Base-by-base conservation (phyloP, 2,113 vertebrate genomes). In the Miniopterus natalensis region DNA sequence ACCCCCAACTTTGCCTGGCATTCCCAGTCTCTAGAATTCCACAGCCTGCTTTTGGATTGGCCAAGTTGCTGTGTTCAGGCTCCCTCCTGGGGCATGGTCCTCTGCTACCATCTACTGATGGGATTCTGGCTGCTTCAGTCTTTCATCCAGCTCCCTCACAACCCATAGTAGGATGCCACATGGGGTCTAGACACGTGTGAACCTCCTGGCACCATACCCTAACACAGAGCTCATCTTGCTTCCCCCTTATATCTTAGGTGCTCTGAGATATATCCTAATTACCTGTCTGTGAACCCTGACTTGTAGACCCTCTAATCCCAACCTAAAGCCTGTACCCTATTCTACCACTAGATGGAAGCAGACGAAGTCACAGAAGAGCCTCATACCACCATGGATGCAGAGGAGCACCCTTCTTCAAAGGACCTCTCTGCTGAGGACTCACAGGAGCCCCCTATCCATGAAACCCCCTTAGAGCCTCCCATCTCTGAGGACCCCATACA, bases 331-430 rank as follows among this genome's bases (percentile, higher is more conserved):
- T 97, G 8, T 96, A 92, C 88, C 47, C 79, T 96, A 23, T 94
- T 97, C 90, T 97, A 88, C 96, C 96, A 95, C 92, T 96, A 98
- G 97, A 97, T 97, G 95, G 97, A 98, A 93, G 91, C 96, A 95
- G 66, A 92, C 36, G 0, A 96, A 77, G 78, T 68, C 77, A 74
- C 36, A 93, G 94, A 96, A 89, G 68, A 92, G 51, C 55, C 74
- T 94, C 55, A 25, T 18, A 68, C 14, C 51, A 73, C 78, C 75
- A 47, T 15, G 51, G 89, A 89, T 87, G 25, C 57, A n/a, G 74
- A 95, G 61, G 18, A 95, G 25, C 88, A 40, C 55, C 81, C 36
- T 2, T 90, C 95, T 84, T 97, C 85, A 73, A 86, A 95, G 63
- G 55, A 90, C n/a, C 27, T 68, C 1, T 42, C 73, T 42, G 20